Base-by-base conservation (phyloP, 2,113 vertebrate species). In the Bufo gargarizans region DNA sequence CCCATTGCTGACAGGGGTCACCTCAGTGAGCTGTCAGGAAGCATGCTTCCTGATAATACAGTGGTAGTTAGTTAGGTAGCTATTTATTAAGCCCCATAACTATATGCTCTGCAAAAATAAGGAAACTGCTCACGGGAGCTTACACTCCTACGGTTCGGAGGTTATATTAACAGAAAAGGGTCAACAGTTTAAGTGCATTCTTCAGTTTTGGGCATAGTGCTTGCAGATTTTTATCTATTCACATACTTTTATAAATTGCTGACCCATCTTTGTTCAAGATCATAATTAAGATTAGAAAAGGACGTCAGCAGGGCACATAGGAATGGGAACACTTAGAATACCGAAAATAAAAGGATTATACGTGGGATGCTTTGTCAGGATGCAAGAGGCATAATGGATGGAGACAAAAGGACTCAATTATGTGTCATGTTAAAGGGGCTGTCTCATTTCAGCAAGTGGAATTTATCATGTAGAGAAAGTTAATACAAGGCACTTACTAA, bases 231-330 rank as follows among this genome's bases (percentile, higher is more conserved):
- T 8, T 76, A 76, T 76, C 72, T 76, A 12, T 19, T 76, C 47
- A 50, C 72, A 76, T 76, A 76, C 47, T 78, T 78, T 55, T 58
- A 59, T 14, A 33, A 80, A 58, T 79, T 58, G 77, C 53, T 79
- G 77, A 79, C 11, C 33, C 78, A 59, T 81, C 56, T 61, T 45
- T 80, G 55, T 45, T 43, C 22, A 56, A 80, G 22, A 80, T 56
- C 3, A 58, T 80, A 33, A 17, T 56, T 20, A 77, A 77, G 76
- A 77, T 77, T 53, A 77, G 11, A 12, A 6, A 53, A 11, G 59
- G 77, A 78, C 19, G 20, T 78, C 6, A 58, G 12, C 50, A 33
- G 17, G 43, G 4, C 16, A 79, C n/a, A 20, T 33, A 78, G 77
- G 16, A 55, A 55, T 50, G 47, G 47, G 16, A 77, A 20, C 3